Conservation (phyloP, 2,113 vertebrate species). For the Tachysurus fulvidraco region DNA sequence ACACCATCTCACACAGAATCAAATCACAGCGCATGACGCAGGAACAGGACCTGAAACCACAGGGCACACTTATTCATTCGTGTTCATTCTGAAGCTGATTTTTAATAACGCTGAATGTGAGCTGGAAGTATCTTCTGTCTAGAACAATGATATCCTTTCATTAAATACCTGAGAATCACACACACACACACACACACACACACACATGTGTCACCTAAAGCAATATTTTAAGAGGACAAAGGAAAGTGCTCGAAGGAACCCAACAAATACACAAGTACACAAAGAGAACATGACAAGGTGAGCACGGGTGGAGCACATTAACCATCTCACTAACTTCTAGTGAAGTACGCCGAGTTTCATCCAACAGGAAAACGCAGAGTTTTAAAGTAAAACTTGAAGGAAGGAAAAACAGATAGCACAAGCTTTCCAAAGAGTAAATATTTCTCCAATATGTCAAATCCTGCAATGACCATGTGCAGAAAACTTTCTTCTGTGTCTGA, state of each 20-base stretch:
- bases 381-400: background rate
- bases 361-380: background rate
- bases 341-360: background rate
- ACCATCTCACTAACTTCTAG: background rate
- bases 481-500: background rate
- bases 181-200: background rate
- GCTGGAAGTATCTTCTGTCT: background rate
- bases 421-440: constrained; percentile 21
- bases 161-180: background rate
- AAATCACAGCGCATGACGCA: too few relatives aligned
- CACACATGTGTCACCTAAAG: too few relatives aligned
- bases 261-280: background rate
- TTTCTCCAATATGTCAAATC: background rate
- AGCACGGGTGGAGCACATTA: constrained; percentile 4
- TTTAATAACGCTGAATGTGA: background rate
- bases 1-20: background rate
- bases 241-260: background rate
- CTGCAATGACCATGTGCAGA: constrained; percentile 1
- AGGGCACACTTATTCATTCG: background rate
- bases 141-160: background rate
- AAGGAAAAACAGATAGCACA: background rate
- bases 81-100: background rate
- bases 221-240: background rate
- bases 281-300: background rate
- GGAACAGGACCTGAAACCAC: background rate